A percentile compares a stretch with the other conserved stretches of the same genome.
Conservation (phyloP, 2,888 invertebrate genomes). For the Lysandra bellargus region DNA sequence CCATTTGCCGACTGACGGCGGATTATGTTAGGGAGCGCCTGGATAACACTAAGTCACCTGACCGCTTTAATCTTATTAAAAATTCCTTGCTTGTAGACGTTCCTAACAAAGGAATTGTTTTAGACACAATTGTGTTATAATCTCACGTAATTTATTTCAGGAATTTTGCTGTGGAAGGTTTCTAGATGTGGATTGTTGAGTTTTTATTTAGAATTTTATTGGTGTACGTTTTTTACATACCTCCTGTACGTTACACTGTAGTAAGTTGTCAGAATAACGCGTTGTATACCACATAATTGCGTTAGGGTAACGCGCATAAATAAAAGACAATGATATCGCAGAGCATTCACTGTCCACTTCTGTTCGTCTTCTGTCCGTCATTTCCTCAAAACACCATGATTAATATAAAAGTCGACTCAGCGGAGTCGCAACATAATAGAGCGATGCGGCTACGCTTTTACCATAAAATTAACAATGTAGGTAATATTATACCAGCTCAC, state of each 20-base stretch:
- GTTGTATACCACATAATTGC: too few species aligned
- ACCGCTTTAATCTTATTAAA: conserved; percentile 14
- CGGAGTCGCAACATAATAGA: too few species aligned
- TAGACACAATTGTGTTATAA: conserved; percentile 23
- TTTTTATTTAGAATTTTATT: background rate
- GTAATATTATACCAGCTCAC: too few species aligned
- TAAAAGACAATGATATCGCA: too few species aligned
- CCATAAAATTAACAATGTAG: too few species aligned
- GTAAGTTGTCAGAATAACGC: background rate
- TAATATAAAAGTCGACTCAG: too few species aligned
- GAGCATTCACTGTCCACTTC: too few species aligned
- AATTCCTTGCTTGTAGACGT: conserved; percentile 9
- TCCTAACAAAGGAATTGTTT: conserved; percentile 22
- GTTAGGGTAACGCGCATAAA: too few species aligned
- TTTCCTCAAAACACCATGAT: too few species aligned
- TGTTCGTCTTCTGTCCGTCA: too few species aligned
- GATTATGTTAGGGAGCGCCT: background rate
- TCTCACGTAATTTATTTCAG: conserved; percentile 18
- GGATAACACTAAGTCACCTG: conserved; percentile 27
- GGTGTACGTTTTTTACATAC: background rate
- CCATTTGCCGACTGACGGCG: conserved; percentile 18
- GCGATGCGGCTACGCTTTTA: too few species aligned
- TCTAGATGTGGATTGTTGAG: background rate
- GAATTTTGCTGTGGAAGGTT: background rate
- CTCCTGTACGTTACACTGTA: background rate